Percentiles rank a stretch among this genome's conserved stretches.
Conservation (phyloP, 1,140 invertebrate genomes). For the Maniola jurtina region DNA sequence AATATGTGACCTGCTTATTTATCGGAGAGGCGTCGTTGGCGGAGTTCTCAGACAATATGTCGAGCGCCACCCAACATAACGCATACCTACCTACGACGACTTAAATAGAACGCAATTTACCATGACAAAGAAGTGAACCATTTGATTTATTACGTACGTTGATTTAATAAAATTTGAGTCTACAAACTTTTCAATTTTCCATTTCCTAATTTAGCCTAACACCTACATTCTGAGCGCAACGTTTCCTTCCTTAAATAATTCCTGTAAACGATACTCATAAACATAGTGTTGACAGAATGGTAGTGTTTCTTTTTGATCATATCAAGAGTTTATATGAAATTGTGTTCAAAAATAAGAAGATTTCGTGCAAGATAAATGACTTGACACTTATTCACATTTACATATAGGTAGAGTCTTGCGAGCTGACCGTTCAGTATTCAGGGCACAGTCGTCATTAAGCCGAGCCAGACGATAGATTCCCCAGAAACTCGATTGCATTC, state of each 20-base stretch:
- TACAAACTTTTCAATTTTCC: background rate
- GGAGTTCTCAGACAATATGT: slow-evolving; percentile 76
- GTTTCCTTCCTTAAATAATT: too few relatives aligned
- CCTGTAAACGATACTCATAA: too few relatives aligned
- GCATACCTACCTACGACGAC: slow-evolving; percentile 45
- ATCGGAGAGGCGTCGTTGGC: slow-evolving; percentile 68
- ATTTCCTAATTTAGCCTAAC: too few relatives aligned
- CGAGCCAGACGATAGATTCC: background rate
- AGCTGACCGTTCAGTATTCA: slow-evolving; percentile 47
- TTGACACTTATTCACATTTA: slow-evolving; percentile 12
- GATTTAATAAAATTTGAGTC: background rate
- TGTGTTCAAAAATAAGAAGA: too few relatives aligned
- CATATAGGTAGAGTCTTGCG: slow-evolving; percentile 24
- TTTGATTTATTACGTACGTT: slow-evolving; percentile 51
- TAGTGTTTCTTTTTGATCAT: too few relatives aligned
- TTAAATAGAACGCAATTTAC: slow-evolving; percentile 69
- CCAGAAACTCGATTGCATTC: background rate
- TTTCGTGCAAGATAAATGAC: too few relatives aligned
- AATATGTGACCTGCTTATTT: slow-evolving; percentile 79
- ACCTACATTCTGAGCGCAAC: too few relatives aligned
- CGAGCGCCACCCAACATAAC: slow-evolving; percentile 60
- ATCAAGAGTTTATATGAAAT: too few relatives aligned
- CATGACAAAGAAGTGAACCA: slow-evolving; percentile 48
- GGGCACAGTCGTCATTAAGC: slow-evolving; percentile 63
- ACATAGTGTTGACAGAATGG: too few relatives aligned